phyloP scores from a whole-genome alignment of 2,113 vertebrate species.

The Herpailurus yagouaroundi region DNA sequence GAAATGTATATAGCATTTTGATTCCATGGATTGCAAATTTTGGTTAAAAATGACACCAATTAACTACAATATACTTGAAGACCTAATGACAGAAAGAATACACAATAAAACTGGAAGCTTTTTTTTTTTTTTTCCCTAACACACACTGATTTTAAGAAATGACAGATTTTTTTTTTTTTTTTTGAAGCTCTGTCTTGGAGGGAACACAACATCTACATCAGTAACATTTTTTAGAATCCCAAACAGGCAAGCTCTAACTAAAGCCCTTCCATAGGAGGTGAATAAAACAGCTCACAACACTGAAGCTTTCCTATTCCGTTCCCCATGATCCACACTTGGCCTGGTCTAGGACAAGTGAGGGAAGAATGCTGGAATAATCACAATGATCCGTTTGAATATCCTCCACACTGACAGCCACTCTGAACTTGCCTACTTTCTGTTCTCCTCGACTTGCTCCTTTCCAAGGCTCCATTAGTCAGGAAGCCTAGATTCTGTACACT shows the following conservation, averaged over 20 bases:
- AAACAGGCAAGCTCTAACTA: not conserved
- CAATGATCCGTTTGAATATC: not conserved
- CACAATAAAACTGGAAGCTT: not conserved
- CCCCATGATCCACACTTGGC: not conserved
- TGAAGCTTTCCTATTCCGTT: not conserved
- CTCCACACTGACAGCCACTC: not conserved
- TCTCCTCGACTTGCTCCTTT: not conserved
- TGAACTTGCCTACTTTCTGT: not conserved
- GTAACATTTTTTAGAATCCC: not conserved
- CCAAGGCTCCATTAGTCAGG: not conserved
- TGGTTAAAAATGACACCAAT: not conserved
- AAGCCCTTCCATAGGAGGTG: not conserved
- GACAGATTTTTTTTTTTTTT: not conserved
- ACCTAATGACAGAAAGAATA: not conserved
- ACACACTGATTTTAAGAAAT: not conserved
- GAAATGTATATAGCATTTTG: not conserved
- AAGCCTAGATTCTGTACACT: not conserved
- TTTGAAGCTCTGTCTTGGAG: not conserved
- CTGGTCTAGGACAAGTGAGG: not conserved
- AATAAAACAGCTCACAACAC: not conserved
- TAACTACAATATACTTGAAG: not conserved
- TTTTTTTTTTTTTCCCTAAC: not conserved
- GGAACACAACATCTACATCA: not conserved
- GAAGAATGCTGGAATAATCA: not conserved
- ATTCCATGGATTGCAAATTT: not conserved